Conservation (phyloP, 2,113 vertebrate genomes). For the Girardinichthys multiradiatus region DNA sequence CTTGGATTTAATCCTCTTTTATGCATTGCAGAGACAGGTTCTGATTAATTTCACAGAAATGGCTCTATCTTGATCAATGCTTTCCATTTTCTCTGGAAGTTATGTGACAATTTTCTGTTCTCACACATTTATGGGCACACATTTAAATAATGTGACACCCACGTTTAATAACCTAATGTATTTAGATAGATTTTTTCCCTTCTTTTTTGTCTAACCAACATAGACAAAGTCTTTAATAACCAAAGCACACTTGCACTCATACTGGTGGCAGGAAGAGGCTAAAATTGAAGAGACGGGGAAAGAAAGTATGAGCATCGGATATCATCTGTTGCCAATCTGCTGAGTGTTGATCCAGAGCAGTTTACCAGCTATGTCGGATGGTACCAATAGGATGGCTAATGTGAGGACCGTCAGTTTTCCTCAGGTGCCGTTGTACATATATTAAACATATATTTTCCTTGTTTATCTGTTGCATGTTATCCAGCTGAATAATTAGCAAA, state of each 20-base stretch:
- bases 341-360: slow-evolving; percentile 28
- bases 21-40: slow-evolving; percentile 1
- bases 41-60: slow-evolving; percentile 6
- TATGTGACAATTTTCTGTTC: slow-evolving; percentile 13
- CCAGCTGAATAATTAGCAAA: slow-evolving; percentile 22
- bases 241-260: slow-evolving; percentile 9
- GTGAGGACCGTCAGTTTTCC: slow-evolving; percentile 35
- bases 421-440: slow-evolving; percentile 24
- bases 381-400: slow-evolving; percentile 30
- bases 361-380: slow-evolving; percentile 22
- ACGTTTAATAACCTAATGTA: slow-evolving; percentile 41
- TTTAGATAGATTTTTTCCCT: slow-evolving; percentile 26
- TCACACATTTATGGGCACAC: slow-evolving; percentile 18
- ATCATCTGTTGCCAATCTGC: slow-evolving; percentile 42
- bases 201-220: not conserved
- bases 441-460: slow-evolving; percentile 32
- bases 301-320: slow-evolving; percentile 40
- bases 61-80: not conserved
- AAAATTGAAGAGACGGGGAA: slow-evolving; percentile 27
- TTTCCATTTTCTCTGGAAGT: slow-evolving; percentile 47
- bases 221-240: not conserved
- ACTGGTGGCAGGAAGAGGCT: slow-evolving; percentile 18
- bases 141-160: slow-evolving; percentile 1
- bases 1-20: slow-evolving; percentile 32
- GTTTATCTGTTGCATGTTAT: slow-evolving; percentile 1